Evolutionary conservation across 2,797 vertebrate species (phyloP).

Genomic region (Glyptemys insculpta): DNA sequence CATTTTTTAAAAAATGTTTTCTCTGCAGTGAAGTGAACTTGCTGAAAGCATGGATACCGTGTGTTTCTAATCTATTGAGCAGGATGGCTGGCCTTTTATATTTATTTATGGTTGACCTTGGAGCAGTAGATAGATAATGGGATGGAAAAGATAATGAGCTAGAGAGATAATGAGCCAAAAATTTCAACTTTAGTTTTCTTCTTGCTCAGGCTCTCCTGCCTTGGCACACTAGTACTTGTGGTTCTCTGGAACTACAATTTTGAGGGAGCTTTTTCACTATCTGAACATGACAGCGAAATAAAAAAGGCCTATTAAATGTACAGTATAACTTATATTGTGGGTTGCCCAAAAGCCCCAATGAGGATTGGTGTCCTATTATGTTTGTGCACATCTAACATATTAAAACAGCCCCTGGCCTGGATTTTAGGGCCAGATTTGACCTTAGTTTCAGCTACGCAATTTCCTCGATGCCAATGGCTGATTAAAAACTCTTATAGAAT

Average conservation of each 20-base stretch:
- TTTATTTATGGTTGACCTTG: conserved; percentile 25
- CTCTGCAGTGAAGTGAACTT: not conserved
- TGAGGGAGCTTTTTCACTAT: not conserved
- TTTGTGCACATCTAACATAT: not conserved
- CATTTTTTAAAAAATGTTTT: not conserved
- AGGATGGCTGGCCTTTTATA: not conserved
- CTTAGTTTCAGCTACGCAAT: not conserved
- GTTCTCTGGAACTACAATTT: not conserved
- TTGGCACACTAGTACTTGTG: not conserved
- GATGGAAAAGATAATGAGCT: not conserved
- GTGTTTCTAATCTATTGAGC: conserved; percentile 9
- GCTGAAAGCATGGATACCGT: not conserved
- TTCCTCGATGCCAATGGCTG: not conserved
- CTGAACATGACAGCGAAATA: not conserved
- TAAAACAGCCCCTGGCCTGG: not conserved
- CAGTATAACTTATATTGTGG: not conserved
- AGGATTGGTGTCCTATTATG: not conserved
- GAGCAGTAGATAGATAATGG: not conserved
- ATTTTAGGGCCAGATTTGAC: not conserved
- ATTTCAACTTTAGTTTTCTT: conserved; percentile 8
- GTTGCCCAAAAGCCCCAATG: not conserved
- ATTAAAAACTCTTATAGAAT: not conserved
- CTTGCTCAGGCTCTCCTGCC: not conserved
- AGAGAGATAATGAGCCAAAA: conserved; percentile 18
- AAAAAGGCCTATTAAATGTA: not conserved